phyloP scores from a whole-genome alignment of 2,888 invertebrate genomes.

The Cremastobaeus sp. region DNA sequence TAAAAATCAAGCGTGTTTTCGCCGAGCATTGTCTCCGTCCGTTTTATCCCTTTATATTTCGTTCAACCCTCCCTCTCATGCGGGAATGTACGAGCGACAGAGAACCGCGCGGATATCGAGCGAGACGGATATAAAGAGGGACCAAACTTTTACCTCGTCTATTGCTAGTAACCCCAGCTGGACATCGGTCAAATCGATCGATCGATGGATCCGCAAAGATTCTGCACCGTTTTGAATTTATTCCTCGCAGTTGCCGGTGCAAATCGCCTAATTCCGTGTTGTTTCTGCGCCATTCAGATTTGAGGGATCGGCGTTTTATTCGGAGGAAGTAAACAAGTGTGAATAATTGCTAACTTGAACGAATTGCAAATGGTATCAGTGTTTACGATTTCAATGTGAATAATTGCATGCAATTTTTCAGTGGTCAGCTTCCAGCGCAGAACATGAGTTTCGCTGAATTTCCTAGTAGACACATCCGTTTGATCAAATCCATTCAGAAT shows the following conservation, averaged over 20 bases:
- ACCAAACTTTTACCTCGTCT: conserved; percentile 60
- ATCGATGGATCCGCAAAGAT: conserved; percentile 45
- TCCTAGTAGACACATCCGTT: too few species aligned
- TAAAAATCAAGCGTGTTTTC: conserved; percentile 32
- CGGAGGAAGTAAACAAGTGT: conserved; percentile 30
- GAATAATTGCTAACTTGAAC: conserved; percentile 28
- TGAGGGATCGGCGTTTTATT: conserved; percentile 30
- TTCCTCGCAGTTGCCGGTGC: conserved; percentile 11
- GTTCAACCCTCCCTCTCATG: conserved; percentile 47
- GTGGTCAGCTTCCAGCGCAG: too few species aligned
- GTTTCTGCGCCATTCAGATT: conserved; percentile 29
- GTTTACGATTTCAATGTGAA: background rate
- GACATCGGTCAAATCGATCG: conserved; percentile 64
- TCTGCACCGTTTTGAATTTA: background rate
- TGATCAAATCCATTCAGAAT: too few species aligned
- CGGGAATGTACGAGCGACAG: conserved; percentile 23
- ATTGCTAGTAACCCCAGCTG: conserved; percentile 68
- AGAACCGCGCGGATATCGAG: conserved; percentile 9
- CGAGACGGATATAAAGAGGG: conserved; percentile 29
- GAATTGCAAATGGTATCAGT: conserved; percentile 21
- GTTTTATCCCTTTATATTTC: conserved; percentile 63
- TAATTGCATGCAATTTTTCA: conserved; percentile 18
- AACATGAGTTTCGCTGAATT: too few species aligned
- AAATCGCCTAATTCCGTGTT: conserved; percentile 33
- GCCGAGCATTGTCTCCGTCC: conserved; percentile 50